phyloP scores from a whole-genome alignment of 2,797 vertebrate species.

The Selene dorsalis region DNA sequence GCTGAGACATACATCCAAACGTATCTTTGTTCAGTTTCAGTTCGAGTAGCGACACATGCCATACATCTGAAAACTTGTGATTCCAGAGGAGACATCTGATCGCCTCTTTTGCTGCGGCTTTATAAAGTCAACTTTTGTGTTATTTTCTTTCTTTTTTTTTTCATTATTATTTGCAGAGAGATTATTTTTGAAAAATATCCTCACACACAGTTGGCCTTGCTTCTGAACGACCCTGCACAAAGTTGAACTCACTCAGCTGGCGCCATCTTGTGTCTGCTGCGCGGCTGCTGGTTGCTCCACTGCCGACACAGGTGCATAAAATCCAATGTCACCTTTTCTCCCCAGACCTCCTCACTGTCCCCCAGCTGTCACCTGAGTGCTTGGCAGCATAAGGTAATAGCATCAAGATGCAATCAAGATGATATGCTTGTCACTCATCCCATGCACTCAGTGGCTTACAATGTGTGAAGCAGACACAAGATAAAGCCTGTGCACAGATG shows the following conservation, averaged over 20 bases:
- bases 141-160: constrained; percentile 15
- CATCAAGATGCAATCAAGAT: constrained; percentile 81
- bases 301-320: constrained; percentile 67
- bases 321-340: constrained; percentile 80
- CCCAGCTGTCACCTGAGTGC: constrained; percentile 80
- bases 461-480: constrained; percentile 71
- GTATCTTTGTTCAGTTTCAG: constrained; percentile 34
- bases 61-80: constrained; percentile 27
- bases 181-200: constrained; percentile 31
- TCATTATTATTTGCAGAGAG: constrained; percentile 19
- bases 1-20: constrained; percentile 38
- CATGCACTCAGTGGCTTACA: constrained; percentile 66
- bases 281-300: constrained; percentile 9
- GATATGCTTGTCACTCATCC: constrained; percentile 78
- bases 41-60: constrained; percentile 1
- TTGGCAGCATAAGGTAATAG: constrained; percentile 76
- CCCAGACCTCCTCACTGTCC: constrained; percentile 58
- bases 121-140: constrained; percentile 42
- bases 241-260: constrained; percentile 69
- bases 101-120: neutral
- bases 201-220: constrained; percentile 23
- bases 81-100: neutral
- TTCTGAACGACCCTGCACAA: neutral
- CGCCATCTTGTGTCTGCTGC: constrained; percentile 74
- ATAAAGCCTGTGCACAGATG: constrained; percentile 76